phyloP scores from a whole-genome alignment of 2,797 vertebrate genomes.

The Enteromius anoplus region DNA sequence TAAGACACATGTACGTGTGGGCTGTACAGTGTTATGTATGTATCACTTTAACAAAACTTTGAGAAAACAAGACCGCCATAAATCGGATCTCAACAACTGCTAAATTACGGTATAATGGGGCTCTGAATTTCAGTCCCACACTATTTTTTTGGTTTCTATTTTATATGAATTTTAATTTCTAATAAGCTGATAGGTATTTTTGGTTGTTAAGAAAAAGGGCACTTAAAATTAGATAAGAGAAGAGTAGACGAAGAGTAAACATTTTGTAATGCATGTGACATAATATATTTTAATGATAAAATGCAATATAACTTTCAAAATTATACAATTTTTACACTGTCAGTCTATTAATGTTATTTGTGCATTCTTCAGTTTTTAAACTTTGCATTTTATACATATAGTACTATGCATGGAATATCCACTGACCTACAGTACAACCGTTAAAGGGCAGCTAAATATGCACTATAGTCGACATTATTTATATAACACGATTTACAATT shows the following conservation, averaged over 20 bases:
- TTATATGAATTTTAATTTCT: background rate
- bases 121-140: background rate
- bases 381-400: background rate
- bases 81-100: background rate
- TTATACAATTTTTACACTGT: background rate
- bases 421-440: background rate
- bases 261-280: background rate
- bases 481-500: background rate
- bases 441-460: background rate
- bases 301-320: background rate
- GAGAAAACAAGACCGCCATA: too few species aligned
- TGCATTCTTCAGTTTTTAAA: background rate
- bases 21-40: background rate
- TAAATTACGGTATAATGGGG: background rate
- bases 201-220: background rate
- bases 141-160: background rate
- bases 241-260: background rate
- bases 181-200: background rate
- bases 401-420: background rate
- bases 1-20: background rate
- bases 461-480: background rate
- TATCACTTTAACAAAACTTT: background rate
- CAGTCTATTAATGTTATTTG: background rate
- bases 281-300: background rate
- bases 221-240: background rate